These are phyloP conservation scores for Scaptomyza caliginosa DNA, from an alignment of 2,888 invertebrate genomes.

Conservation along the genomic window DNA sequence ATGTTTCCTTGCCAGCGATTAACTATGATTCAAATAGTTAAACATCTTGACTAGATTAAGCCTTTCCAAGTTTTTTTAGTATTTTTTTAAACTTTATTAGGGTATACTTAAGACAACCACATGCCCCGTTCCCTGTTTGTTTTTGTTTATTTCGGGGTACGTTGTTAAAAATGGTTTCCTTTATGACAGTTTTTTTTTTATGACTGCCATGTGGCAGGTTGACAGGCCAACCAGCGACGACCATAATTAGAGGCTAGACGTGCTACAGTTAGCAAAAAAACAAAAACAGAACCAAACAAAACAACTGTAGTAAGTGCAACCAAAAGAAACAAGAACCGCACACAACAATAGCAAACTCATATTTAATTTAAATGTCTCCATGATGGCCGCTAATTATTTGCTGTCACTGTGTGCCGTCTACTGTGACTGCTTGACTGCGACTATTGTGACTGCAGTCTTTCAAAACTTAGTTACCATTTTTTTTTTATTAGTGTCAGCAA, in stretches of 20 bases:
- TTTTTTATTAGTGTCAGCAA: conserved; percentile 28
- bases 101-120: background rate
- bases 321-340: conserved; percentile 4
- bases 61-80: too few relatives aligned
- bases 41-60: background rate
- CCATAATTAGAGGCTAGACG: conserved; percentile 67
- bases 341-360: conserved; percentile 48
- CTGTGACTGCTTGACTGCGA: conserved; percentile 32
- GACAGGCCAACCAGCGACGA: conserved; percentile 44
- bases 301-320: conserved; percentile 13
- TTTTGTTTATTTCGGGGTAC: background rate
- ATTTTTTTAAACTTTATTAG: too few relatives aligned
- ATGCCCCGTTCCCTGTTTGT: conserved; percentile 1
- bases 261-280: conserved; percentile 27
- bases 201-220: conserved; percentile 63
- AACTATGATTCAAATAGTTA: background rate
- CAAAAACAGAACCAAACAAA: too few relatives aligned
- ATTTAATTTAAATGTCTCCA: conserved; percentile 68
- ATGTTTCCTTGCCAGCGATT: background rate
- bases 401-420: conserved; percentile 59
- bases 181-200: conserved; percentile 75
- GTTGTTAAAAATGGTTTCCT: conserved; percentile 63
- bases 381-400: conserved; percentile 70
- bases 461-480: conserved; percentile 22
- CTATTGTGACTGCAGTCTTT: conserved; percentile 34